Evolutionary conservation across 1,140 invertebrate species (phyloP).

Genomic region (Aradophagus sp.): DNA sequence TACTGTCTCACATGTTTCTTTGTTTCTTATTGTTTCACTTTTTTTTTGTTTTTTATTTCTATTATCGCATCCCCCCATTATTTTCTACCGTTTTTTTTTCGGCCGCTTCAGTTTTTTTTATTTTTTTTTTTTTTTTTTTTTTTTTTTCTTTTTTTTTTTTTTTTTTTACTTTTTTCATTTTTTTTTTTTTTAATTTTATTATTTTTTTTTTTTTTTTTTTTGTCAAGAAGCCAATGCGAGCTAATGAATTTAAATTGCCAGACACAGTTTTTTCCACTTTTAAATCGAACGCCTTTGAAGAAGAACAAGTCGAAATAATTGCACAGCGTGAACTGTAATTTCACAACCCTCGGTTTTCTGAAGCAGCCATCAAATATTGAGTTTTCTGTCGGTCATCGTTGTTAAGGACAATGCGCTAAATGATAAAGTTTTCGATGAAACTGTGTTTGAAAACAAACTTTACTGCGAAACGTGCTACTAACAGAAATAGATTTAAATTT

Average conservation of each 20-base stretch:
- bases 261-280: slow-evolving; percentile 9
- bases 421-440: slow-evolving; percentile 14
- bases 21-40: too few relatives aligned
- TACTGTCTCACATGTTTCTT: too few relatives aligned
- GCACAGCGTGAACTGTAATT: slow-evolving; percentile 41
- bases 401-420: slow-evolving; percentile 27
- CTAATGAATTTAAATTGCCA: slow-evolving; percentile 55
- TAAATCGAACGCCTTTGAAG: slow-evolving; percentile 18
- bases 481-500: too few relatives aligned
- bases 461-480: background rate
- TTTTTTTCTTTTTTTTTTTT: too few relatives aligned
- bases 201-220: too few relatives aligned
- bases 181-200: too few relatives aligned
- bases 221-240: background rate
- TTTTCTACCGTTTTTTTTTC: too few relatives aligned
- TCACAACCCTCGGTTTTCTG: slow-evolving; percentile 36
- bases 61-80: too few relatives aligned
- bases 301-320: slow-evolving; percentile 40
- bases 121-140: too few relatives aligned
- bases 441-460: slow-evolving; percentile 12
- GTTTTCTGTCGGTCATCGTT: slow-evolving; percentile 38
- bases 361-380: slow-evolving; percentile 45
- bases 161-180: too few relatives aligned
- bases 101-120: too few relatives aligned
- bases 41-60: too few relatives aligned